A percentile compares a stretch with the other conserved stretches of the same genome.
Evolutionary conservation across 2,113 vertebrate species (phyloP).

Genomic region (Dicerorhinus sumatrensis): DNA sequence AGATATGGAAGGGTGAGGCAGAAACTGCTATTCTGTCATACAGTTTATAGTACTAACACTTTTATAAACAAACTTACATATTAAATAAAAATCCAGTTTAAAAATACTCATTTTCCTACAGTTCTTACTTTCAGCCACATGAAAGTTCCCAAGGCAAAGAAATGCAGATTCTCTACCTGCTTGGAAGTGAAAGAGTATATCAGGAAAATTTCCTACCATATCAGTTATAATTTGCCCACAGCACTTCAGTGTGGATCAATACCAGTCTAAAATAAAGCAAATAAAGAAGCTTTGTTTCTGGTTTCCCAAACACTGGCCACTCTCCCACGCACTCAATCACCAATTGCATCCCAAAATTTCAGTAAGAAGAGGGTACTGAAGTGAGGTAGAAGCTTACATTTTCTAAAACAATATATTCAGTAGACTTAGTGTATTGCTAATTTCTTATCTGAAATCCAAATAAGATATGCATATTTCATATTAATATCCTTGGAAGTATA

Average conservation of each 20-base stretch:
- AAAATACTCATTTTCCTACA: neutral
- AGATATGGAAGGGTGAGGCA: neutral
- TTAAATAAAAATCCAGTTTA: neutral
- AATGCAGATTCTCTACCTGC: neutral
- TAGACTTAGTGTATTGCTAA: neutral
- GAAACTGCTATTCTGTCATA: neutral
- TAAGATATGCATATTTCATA: neutral
- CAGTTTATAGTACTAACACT: neutral
- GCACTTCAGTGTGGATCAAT: neutral
- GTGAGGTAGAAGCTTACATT: neutral
- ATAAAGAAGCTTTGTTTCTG: neutral
- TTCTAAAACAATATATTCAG: neutral
- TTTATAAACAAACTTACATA: neutral
- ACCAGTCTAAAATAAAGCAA: accelerated
- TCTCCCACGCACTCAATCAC: too few relatives aligned
- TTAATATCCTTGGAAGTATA: neutral
- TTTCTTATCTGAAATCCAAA: neutral
- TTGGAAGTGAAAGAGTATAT: neutral
- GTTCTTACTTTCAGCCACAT: neutral
- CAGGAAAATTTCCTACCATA: neutral
- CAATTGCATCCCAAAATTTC: neutral
- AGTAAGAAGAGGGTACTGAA: neutral
- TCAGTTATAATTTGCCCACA: neutral
- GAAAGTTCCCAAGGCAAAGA: neutral
- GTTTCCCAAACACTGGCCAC: neutral